Base-by-base conservation (phyloP, 2,888 invertebrate species). In the Leucoma salicis region DNA sequence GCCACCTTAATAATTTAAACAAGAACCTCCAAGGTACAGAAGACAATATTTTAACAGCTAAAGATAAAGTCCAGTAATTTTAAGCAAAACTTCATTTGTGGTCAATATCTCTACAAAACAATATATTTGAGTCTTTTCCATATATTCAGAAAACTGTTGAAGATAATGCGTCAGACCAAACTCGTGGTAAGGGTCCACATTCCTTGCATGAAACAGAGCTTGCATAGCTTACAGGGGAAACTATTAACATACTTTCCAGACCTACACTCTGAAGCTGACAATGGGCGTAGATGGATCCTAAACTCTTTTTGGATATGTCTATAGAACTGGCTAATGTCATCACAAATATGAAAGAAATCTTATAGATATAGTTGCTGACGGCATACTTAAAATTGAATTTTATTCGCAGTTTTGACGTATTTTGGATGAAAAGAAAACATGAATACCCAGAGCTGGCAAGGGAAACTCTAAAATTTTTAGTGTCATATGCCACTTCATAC, bases 361-460 rank as follows among this genome's bases (percentile, higher is more conserved):
- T 49, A 7, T 54, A 49, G 58, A 59, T 53, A 53, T 60, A 54
- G 43, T 53, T 51, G 50, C 59, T 59, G 55, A 59, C 31, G 50
- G 59, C 49, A 54, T 61, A 57, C 57, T 63, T 52, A 57, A 65
- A 53, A 44, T 54, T 46, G 52, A 53, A 52, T 54, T 49, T 52
- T 27, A 53, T 44, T 53, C 45, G 29, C 53, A 55, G 49, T 39
- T 10, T 42, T 10, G 35, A 36, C 27, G 27, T 31, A n/a, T 32
- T 38, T 49, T 68, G 58, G 63, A 59, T 63, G 42, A 65, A 60
- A 50, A 63, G 59, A 58, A 61, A 53, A 63, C 42, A 47, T 14
- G 53, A 57, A 59, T 62, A 65, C 57, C 57, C 61, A 56, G 57
- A 50, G 46, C 49, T 57, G 46, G 50, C 53, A 51, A 51, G 32